Evolutionary conservation across 1,140 invertebrate species (phyloP).

Genomic region (Holcopasites calliopsidis): DNA sequence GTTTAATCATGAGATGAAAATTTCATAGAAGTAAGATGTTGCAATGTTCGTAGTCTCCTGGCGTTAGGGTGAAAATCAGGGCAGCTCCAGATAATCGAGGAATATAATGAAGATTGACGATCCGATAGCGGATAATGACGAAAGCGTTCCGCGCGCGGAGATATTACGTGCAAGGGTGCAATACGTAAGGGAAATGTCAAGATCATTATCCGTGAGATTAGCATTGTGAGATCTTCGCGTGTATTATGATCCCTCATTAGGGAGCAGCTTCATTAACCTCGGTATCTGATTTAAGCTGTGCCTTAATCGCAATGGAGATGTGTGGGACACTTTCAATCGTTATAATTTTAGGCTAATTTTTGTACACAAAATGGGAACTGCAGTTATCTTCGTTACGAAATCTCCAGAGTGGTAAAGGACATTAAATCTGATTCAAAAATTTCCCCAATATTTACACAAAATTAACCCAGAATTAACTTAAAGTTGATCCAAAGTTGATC

Average conservation of each 20-base stretch:
- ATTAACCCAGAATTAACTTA: too few relatives aligned
- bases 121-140: slow-evolving; percentile 26
- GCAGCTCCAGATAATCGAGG: slow-evolving; percentile 12
- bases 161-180: not conserved
- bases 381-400: too few relatives aligned
- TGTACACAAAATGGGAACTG: too few relatives aligned
- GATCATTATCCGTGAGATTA: slow-evolving; percentile 1
- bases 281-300: not conserved
- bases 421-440: too few relatives aligned
- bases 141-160: not conserved
- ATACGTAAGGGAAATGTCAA: slow-evolving; percentile 15
- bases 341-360: not conserved
- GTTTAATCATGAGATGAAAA: not conserved
- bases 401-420: too few relatives aligned
- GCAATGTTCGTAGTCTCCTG: too few relatives aligned
- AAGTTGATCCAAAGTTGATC: too few relatives aligned
- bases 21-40: too few relatives aligned
- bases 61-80: slow-evolving; percentile 23
- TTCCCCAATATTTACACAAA: too few relatives aligned
- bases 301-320: not conserved
- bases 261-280: slow-evolving; percentile 6
- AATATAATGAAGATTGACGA: slow-evolving; percentile 31
- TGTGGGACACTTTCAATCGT: not conserved
- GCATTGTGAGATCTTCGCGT: not conserved
- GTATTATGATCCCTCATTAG: slow-evolving; percentile 12